Percentiles rank a stretch among this genome's conserved stretches.
Conservation (phyloP, 2,888 invertebrate genomes). For the Acrobasis consociella region DNA sequence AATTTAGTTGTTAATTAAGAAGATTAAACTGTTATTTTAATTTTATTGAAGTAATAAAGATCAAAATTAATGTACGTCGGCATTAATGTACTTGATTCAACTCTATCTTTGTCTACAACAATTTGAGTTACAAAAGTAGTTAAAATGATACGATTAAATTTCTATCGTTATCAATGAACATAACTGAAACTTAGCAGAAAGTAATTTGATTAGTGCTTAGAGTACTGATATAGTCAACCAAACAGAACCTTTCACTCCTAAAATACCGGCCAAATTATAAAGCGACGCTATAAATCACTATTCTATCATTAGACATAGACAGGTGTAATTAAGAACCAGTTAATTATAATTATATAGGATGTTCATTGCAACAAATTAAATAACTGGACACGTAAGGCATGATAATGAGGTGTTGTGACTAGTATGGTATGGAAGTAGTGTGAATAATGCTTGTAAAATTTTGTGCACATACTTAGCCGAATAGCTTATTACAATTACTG, state of each 20-base stretch:
- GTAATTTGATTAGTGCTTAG: neutral
- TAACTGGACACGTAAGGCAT: constrained; percentile 16
- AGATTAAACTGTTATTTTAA: too few species aligned
- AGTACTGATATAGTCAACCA: constrained; percentile 6
- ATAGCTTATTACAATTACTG: too few species aligned
- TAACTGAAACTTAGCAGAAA: neutral
- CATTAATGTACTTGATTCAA: too few species aligned
- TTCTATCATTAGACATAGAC: constrained; percentile 12
- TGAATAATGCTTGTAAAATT: too few species aligned
- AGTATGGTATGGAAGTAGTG: constrained; percentile 1
- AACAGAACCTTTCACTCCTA: constrained; percentile 17
- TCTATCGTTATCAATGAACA: too few species aligned
- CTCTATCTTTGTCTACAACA: too few species aligned
- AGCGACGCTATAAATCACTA: constrained; percentile 9
- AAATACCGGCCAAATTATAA: constrained; percentile 15
- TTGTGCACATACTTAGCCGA: too few species aligned
- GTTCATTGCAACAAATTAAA: constrained; percentile 24
- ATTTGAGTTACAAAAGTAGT: too few species aligned
- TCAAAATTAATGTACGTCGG: too few species aligned
- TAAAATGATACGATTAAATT: too few species aligned
- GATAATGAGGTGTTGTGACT: constrained; percentile 26
- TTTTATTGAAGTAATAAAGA: too few species aligned
- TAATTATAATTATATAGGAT: constrained; percentile 28
- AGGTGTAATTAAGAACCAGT: constrained; percentile 19
- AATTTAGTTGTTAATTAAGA: too few species aligned